Conservation (phyloP, 2,113 vertebrate species). For the Microcebus ravelobensis region DNA sequence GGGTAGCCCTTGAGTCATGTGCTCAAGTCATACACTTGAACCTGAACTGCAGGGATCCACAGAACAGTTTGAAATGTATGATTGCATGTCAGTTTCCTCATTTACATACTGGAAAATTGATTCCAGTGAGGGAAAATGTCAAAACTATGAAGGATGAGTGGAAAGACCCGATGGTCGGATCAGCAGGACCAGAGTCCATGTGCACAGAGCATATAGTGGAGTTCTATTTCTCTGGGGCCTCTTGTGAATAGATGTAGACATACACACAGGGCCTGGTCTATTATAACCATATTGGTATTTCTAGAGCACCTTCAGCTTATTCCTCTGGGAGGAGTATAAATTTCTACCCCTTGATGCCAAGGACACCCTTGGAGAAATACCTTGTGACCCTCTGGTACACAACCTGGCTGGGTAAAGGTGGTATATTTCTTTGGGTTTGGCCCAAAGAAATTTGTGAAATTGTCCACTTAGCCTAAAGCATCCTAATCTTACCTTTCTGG, state of each 20-base stretch:
- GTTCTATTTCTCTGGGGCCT: background rate
- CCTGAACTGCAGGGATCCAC: background rate
- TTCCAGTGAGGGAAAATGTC: background rate
- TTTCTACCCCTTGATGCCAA: background rate
- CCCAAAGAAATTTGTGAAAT: background rate
- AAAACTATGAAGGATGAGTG: background rate
- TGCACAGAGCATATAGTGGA: background rate
- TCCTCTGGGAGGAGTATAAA: background rate
- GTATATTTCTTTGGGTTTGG: background rate
- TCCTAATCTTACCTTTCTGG: background rate
- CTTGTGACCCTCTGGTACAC: background rate
- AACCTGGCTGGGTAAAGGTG: background rate
- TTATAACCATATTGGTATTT: background rate
- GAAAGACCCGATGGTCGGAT: background rate
- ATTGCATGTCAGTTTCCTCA: background rate
- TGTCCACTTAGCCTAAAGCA: background rate
- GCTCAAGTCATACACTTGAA: background rate
- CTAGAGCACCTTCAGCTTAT: background rate
- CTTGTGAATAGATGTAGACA: background rate
- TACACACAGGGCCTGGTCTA: background rate
- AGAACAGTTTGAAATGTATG: background rate
- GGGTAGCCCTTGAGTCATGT: background rate
- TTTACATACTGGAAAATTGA: slow-evolving; percentile 25
- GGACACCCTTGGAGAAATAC: background rate
- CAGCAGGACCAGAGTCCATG: background rate